Evolutionary conservation across 2,888 invertebrate genomes (phyloP).

Genomic region (Gortyna flavago): DNA sequence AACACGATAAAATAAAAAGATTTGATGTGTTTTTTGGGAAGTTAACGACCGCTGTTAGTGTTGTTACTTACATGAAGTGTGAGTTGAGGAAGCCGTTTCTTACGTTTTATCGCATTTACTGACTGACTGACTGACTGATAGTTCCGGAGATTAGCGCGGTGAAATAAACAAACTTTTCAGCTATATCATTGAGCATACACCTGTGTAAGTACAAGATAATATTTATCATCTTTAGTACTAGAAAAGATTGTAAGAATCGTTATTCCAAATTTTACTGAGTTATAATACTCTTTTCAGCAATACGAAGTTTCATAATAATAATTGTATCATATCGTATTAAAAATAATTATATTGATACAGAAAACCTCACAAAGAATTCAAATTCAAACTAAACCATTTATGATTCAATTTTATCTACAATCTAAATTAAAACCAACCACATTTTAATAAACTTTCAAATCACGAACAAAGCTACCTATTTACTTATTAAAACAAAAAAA

Average conservation of each 20-base stretch:
- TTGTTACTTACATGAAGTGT: too few species aligned
- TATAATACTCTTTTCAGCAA: not conserved
- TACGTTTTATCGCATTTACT: too few species aligned
- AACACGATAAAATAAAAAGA: too few species aligned
- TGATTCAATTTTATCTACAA: not conserved
- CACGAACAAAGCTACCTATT: not conserved
- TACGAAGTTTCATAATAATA: not conserved
- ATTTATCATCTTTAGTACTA: not conserved
- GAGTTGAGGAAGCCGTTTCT: too few species aligned
- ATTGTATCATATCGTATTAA: not conserved
- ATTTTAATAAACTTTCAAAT: not conserved
- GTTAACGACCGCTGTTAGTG: too few species aligned
- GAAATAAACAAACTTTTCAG: too few species aligned
- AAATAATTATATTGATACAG: not conserved
- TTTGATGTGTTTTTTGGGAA: too few species aligned
- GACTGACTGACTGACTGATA: too few species aligned
- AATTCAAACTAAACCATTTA: conserved; percentile 12
- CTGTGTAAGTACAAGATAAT: not conserved
- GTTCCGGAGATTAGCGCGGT: too few species aligned
- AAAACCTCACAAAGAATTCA: not conserved
- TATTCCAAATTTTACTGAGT: not conserved
- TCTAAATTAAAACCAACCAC: conserved; percentile 14
- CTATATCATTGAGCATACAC: not conserved
- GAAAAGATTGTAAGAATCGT: too few species aligned
- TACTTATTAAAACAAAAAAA: conserved; percentile 11